Percentiles rank a stretch among this genome's conserved stretches.
Conservation (phyloP, 2,797 vertebrate species). For the Chelon auratus region DNA sequence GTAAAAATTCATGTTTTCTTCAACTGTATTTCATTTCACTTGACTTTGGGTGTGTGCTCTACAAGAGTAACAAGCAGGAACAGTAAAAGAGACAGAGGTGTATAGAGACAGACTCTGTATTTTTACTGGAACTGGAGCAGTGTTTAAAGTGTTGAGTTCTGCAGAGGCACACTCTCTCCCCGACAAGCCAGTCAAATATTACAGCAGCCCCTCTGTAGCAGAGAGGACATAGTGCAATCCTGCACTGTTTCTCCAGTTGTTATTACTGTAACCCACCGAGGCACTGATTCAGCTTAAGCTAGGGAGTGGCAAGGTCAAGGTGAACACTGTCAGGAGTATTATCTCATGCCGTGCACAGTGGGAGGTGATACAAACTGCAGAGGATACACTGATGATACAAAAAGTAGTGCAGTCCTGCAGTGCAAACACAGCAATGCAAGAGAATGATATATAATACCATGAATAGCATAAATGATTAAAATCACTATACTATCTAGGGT, state of each 20-base stretch:
- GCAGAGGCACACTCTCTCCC: slow-evolving; percentile 37
- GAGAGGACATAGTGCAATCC: slow-evolving; percentile 28
- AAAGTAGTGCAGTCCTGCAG: too few species aligned
- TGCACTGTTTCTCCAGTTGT: slow-evolving; percentile 32
- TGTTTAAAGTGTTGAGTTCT: slow-evolving; percentile 54
- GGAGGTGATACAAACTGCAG: not conserved
- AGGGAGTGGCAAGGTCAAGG: slow-evolving; percentile 56
- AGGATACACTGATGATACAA: too few species aligned
- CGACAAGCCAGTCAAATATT: slow-evolving; percentile 56
- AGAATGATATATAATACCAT: too few species aligned
- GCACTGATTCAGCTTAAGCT: slow-evolving; percentile 39
- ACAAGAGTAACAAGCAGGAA: too few species aligned
- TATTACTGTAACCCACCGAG: slow-evolving; percentile 29
- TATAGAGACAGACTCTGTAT: slow-evolving; percentile 45
- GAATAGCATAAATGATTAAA: too few species aligned
- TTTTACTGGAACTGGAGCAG: slow-evolving; percentile 48
- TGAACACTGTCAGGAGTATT: not conserved
- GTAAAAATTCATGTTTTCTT: too few species aligned
- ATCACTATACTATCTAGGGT: too few species aligned
- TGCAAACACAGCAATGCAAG: too few species aligned
- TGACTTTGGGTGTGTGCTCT: too few species aligned
- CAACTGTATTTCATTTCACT: too few species aligned
- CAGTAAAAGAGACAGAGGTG: too few species aligned
- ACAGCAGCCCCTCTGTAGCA: slow-evolving; percentile 24
- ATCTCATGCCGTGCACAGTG: not conserved